phyloP scores from a whole-genome alignment of 2,113 vertebrate genomes.

The Porphyrio hochstetteri region DNA sequence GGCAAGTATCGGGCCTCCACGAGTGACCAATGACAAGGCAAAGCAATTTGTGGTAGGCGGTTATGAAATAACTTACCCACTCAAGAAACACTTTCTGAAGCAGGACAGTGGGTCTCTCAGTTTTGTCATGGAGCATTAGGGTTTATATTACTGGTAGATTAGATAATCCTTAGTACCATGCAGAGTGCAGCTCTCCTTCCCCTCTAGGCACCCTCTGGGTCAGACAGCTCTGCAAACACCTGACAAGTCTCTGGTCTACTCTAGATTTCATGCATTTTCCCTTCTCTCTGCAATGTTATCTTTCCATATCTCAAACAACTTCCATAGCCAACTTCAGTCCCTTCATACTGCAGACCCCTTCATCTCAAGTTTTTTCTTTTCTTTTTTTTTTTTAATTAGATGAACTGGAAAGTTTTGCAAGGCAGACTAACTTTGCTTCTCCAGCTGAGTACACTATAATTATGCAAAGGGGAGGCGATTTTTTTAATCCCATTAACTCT shows the following conservation, averaged over 20 bases:
- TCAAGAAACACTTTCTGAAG: background rate
- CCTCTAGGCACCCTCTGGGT: background rate
- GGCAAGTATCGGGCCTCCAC: fast-evolving
- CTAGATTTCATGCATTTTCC: background rate
- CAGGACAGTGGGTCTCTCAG: background rate
- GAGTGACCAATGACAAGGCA: background rate
- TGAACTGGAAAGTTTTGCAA: background rate
- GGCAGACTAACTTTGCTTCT: background rate
- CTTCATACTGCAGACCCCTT: background rate
- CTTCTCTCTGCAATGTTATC: background rate
- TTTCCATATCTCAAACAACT: background rate
- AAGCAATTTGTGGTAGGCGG: background rate
- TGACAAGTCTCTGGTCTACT: background rate
- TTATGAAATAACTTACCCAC: background rate
- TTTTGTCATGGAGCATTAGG: background rate
- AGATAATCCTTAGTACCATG: background rate
- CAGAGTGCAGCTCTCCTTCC: background rate
- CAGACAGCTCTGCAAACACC: background rate
- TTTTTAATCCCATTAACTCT: background rate
- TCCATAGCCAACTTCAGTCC: background rate
- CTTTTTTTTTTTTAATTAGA: background rate
- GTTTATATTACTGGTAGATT: background rate
- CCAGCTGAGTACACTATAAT: background rate
- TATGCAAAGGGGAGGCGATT: fast-evolving
- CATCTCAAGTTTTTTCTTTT: background rate